Evolutionary conservation across 1,140 invertebrate species (phyloP), one percentile per base, ranked within the genome.

Genomic region (Mamestra configurata): DNA sequence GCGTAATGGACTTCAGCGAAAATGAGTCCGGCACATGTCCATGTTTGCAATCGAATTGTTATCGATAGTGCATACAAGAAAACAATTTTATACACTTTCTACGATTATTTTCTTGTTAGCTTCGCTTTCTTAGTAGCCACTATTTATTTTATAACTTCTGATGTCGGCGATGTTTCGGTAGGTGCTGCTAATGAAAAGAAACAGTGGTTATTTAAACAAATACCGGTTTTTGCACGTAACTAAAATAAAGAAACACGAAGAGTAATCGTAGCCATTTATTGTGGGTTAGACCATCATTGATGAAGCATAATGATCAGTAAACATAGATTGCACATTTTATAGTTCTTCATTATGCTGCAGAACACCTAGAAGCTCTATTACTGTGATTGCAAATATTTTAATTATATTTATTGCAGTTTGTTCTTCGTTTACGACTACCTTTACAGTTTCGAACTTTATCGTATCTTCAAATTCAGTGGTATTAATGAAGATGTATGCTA

Each of bases 11-110:
- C 18, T 13, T 55, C 37, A 15, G 7, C 18, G 8, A 35, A 20
- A 76, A 49, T 35, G 53, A 46, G 22, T 46, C 3, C 24, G 1
- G 31, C 46, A 68, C 49, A 80, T 80, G 46, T 70, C 20, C 27
- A 53, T 78, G 61, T 61, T 80, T 80, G 72, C 77, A 79, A 76
- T 73, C 66, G 77, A 77, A 82, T 81, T 49, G 79, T 80, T 83
- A 51, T 80, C 53, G 53, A 81, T 73, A 59, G 72, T 46, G 80
- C 76, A 79, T 82, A 79, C 72, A 66, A 77, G 75, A 82, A 92
- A 89, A 90, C 88, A 87, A 90, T 92, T 92, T 81, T 71, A 59
- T 88, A 89, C 89, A 89, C 91, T 92, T 92, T 92, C 91, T 89
- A 90, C 83, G 83, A 88, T 90, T 84, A 92, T 86, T 81, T 57